Base-by-base conservation (phyloP, 2,888 invertebrate species). In the Nymphalis polychloros region DNA sequence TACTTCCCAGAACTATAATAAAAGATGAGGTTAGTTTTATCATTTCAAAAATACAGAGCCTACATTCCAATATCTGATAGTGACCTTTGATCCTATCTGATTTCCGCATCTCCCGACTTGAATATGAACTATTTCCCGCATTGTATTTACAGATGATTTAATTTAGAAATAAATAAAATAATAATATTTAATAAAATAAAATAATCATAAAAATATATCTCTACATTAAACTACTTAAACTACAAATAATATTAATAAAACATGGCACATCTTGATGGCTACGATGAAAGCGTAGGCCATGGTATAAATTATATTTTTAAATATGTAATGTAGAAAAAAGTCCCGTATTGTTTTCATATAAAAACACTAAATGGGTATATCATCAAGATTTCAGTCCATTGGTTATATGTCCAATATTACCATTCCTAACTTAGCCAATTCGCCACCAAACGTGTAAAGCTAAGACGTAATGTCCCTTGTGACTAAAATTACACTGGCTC, bases 71-170 rank as follows among this genome's bases (percentile, higher is more conserved):
- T 31, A 16, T 0, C 1, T 31, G 0, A 55, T 31, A n/a, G 31
- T 8, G 89, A 96, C 96, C 94, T 96, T 96, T 59, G 95, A 94
- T 69, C 96, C 96, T 79, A 96, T 96, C 87, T 96, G 96, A 94
- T 92, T 92, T 4, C 92, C 92, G 59, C 91, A 91, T 70, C 88
- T 82, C 8, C 92, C 92, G 47, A 89, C 96, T 87, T 96, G 96
- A 73, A 96, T 89, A 84, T 96, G 96, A 64, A 96, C 96, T 77
- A 96, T 96, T 94, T 96, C 96, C 87, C 96, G 94, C 96, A 96
- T 96, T 77, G 81, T 91, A 6, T 31, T 55, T 50, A 81, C 82
- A 48, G 69, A 67, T 46, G 85, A 86, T 88, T 88, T 87, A 66
- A 66, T 73, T 77, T 78, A 78, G 74, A 81, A 81, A 75, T 60